These are phyloP conservation scores for Diarsia dahlii DNA, from an alignment of 2,888 invertebrate species.

Conservation along the genomic window DNA sequence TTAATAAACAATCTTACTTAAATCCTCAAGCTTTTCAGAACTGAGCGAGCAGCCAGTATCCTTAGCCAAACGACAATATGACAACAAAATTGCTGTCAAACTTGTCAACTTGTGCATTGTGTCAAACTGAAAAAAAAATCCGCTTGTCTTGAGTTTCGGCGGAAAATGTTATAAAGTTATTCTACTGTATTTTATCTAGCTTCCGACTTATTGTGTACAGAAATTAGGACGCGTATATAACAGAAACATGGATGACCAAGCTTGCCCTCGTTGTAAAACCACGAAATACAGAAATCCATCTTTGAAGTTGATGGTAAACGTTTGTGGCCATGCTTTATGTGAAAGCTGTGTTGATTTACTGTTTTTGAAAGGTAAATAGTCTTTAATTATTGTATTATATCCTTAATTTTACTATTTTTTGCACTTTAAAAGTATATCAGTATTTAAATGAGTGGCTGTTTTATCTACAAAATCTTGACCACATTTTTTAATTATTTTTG, in stretches of 20 bases:
- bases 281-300: slow-evolving; percentile 99
- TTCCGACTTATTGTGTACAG: slow-evolving; percentile 3
- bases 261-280: slow-evolving; percentile 99
- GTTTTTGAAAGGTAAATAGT: slow-evolving; percentile 96
- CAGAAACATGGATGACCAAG: slow-evolving; percentile 94
- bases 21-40: too few species aligned
- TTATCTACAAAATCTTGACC: neutral
- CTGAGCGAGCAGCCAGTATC: too few species aligned
- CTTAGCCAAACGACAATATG: too few species aligned
- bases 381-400: neutral
- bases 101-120: too few species aligned
- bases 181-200: slow-evolving; percentile 12
- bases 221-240: slow-evolving; percentile 10
- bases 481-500: slow-evolving; percentile 2
- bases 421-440: neutral
- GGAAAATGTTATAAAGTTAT: slow-evolving; percentile 51
- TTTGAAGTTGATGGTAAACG: slow-evolving; percentile 98
- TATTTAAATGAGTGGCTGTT: neutral
- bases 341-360: slow-evolving; percentile 99
- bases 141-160: slow-evolving; percentile 35
- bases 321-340: slow-evolving; percentile 99
- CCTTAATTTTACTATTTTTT: neutral
- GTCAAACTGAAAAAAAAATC: slow-evolving; percentile 14
- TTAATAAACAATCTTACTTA: too few species aligned
- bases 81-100: too few species aligned